These are phyloP conservation scores for Myotis pilosus DNA, from an alignment of 2,797 vertebrate genomes.

Conservation along the genomic window DNA sequence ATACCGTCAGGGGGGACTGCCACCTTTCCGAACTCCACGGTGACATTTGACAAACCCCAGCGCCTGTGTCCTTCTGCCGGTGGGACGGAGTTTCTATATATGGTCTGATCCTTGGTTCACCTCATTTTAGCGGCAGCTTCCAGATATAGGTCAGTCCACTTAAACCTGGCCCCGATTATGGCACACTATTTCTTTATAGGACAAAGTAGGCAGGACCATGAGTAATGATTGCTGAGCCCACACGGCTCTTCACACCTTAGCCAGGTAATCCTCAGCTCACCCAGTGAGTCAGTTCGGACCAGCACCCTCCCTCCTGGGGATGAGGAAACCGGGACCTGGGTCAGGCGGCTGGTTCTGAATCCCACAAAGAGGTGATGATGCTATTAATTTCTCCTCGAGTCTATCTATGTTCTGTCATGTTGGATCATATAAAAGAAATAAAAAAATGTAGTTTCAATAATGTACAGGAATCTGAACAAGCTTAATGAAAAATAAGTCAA, in stretches of 20 bases:
- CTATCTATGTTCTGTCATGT: neutral
- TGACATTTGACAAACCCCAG: conserved; percentile 52
- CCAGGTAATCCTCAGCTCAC: conserved; percentile 58
- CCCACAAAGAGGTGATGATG: neutral
- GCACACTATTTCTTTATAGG: conserved; percentile 68
- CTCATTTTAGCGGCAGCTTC: conserved; percentile 68
- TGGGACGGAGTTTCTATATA: conserved; percentile 57
- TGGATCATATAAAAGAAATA: neutral
- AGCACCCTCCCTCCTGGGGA: neutral
- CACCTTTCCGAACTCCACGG: neutral
- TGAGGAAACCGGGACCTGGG: conserved; percentile 47
- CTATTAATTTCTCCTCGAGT: neutral
- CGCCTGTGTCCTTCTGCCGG: neutral
- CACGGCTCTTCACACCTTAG: conserved; percentile 53
- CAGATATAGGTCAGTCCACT: conserved; percentile 74
- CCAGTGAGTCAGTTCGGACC: conserved; percentile 55
- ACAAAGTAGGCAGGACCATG: conserved; percentile 60
- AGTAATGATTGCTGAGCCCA: conserved; percentile 66
- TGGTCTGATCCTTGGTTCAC: conserved; percentile 67
- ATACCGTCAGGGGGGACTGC: neutral
- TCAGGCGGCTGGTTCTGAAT: conserved; percentile 20
- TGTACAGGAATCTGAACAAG: neutral
- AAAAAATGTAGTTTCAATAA: neutral
- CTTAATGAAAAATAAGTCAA: neutral
- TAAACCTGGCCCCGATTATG: conserved; percentile 71